phyloP scores from a whole-genome alignment of 1,140 invertebrate species.

The Apis florea region DNA sequence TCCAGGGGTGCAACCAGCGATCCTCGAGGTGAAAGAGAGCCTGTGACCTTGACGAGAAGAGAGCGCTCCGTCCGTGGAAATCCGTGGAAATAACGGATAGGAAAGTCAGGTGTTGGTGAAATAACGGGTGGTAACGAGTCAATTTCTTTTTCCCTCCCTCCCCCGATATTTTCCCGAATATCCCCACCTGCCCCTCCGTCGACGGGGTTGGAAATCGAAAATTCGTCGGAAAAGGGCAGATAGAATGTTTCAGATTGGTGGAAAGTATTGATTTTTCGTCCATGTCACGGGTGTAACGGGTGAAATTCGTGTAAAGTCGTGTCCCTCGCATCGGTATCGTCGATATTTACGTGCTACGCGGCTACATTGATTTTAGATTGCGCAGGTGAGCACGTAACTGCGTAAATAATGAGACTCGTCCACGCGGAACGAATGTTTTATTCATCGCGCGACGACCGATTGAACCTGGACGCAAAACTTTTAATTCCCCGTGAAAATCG shows the following conservation, averaged over 20 bases:
- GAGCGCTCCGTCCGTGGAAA: not conserved
- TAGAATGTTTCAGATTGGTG: constrained; percentile 10
- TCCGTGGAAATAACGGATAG: not conserved
- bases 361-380: constrained; percentile 60
- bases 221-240: not conserved
- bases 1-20: constrained; percentile 3
- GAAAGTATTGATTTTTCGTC: constrained; percentile 39
- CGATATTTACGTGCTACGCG: constrained; percentile 52
- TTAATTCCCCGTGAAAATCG: constrained; percentile 67
- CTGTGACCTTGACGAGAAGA: constrained; percentile 34
- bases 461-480: constrained; percentile 59
- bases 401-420: constrained; percentile 62
- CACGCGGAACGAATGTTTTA: constrained; percentile 65
- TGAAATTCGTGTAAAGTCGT: constrained; percentile 27
- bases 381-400: constrained; percentile 56
- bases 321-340: constrained; percentile 19
- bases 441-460: constrained; percentile 48
- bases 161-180: too few relatives aligned
- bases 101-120: too few relatives aligned
- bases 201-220: constrained; percentile 8
- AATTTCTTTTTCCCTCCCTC: not conserved
- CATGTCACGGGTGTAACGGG: constrained; percentile 27
- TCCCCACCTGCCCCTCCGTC: too few relatives aligned
- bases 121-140: not conserved
- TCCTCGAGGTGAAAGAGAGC: not conserved